phyloP scores from a whole-genome alignment of 2,797 vertebrate species.

The Mus minutoides region DNA sequence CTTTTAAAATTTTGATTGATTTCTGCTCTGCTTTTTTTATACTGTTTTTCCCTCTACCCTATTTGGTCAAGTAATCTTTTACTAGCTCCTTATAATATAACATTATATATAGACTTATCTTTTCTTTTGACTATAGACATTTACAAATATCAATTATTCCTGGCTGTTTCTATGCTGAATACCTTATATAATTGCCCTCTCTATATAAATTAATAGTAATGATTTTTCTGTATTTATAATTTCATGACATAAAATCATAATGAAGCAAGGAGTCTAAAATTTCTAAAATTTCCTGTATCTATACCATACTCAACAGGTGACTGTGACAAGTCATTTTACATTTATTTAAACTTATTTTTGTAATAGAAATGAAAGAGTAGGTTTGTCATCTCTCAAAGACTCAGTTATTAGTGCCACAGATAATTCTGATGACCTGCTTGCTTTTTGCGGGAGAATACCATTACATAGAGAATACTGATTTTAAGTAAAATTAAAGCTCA shows the following conservation, averaged over 20 bases:
- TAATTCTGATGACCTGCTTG: not conserved
- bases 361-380: constrained; percentile 48
- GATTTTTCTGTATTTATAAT: not conserved
- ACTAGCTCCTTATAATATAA: not conserved
- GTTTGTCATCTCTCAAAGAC: constrained; percentile 42
- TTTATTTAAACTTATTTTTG: constrained; percentile 26
- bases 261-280: not conserved
- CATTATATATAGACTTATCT: not conserved
- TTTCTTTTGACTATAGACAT: not conserved
- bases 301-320: not conserved
- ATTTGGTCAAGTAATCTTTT: not conserved
- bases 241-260: not conserved
- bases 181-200: not conserved
- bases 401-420: constrained; percentile 35
- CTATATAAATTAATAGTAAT: not conserved
- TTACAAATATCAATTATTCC: not conserved
- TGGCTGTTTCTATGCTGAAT: not conserved
- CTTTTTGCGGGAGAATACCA: not conserved
- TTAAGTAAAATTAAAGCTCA: constrained; percentile 2
- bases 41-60: not conserved
- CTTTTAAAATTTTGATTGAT: not conserved
- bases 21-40: not conserved
- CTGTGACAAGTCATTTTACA: not conserved
- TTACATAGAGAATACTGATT: not conserved
- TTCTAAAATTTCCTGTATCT: constrained; percentile 27